These are phyloP conservation scores for Helicoverpa armigera DNA, from an alignment of 1,140 invertebrate genomes.

Conservation along the genomic window DNA sequence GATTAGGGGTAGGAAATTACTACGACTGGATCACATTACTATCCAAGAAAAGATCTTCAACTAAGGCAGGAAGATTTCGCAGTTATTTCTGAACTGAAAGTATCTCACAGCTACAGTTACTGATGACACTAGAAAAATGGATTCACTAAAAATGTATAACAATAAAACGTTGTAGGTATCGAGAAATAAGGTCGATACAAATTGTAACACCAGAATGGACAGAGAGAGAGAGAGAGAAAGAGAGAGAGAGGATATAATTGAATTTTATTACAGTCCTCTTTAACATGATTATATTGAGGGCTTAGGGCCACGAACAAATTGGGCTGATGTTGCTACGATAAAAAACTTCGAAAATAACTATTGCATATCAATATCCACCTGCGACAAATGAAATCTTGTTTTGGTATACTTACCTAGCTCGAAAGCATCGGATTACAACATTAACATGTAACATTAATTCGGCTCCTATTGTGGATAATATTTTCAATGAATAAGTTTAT, in stretches of 20 bases:
- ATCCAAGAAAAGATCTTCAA: too few species aligned
- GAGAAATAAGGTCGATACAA: conserved; percentile 52
- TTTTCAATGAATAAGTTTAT: too few species aligned
- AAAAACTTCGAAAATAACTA: conserved; percentile 55
- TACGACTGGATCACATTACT: too few species aligned
- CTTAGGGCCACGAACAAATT: conserved; percentile 50
- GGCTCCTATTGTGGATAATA: too few species aligned
- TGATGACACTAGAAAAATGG: conserved; percentile 37
- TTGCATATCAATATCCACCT: conserved; percentile 61
- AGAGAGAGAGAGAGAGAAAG: too few species aligned
- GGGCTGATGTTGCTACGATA: conserved; percentile 55
- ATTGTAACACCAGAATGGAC: conserved; percentile 54
- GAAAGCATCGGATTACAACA: too few species aligned
- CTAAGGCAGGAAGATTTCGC: too few species aligned
- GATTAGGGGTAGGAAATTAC: too few species aligned
- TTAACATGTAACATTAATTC: too few species aligned
- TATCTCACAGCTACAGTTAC: too few species aligned
- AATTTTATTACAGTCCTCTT: conserved; percentile 64
- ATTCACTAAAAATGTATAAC: conserved; percentile 52
- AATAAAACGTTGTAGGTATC: conserved; percentile 56
- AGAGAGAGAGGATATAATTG: conserved; percentile 59
- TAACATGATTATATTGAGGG: conserved; percentile 62
- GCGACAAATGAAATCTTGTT: not conserved
- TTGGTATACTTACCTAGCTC: too few species aligned
- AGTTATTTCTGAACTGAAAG: too few species aligned